Evolutionary conservation across 2,888 invertebrate genomes (phyloP).

Genomic region (Conomelus anceps): DNA sequence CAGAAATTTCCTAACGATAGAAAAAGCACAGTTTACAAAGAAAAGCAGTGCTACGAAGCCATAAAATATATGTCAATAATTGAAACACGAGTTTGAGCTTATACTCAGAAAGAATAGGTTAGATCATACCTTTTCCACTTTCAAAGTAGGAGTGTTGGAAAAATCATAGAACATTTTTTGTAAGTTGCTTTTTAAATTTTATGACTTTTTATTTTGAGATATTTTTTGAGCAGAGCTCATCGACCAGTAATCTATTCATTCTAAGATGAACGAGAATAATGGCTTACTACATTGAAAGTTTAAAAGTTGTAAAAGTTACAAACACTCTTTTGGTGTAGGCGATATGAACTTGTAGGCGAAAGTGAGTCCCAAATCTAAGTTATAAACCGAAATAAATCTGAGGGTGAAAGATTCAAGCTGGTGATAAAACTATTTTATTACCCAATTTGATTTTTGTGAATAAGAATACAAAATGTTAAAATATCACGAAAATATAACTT

Average conservation of each 20-base stretch:
- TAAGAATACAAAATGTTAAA: neutral
- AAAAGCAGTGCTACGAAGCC: neutral
- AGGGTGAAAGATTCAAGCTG: too few species aligned
- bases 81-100: neutral
- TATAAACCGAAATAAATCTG: neutral
- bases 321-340: neutral
- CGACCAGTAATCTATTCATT: too few species aligned
- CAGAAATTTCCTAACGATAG: neutral
- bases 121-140: neutral
- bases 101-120: neutral
- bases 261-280: neutral
- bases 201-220: neutral
- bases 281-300: too few species aligned
- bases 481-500: too few species aligned
- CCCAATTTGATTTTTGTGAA: neutral
- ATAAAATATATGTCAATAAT: neutral
- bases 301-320: neutral
- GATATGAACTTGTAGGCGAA: neutral
- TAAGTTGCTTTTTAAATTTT: neutral
- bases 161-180: neutral
- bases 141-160: neutral
- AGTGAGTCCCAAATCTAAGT: neutral
- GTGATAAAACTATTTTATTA: neutral
- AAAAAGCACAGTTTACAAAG: neutral
- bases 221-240: neutral